Evolutionary conservation across 2,113 vertebrate species (phyloP), one percentile per base, ranked within the genome.

Genomic region (Regulus satrapa): DNA sequence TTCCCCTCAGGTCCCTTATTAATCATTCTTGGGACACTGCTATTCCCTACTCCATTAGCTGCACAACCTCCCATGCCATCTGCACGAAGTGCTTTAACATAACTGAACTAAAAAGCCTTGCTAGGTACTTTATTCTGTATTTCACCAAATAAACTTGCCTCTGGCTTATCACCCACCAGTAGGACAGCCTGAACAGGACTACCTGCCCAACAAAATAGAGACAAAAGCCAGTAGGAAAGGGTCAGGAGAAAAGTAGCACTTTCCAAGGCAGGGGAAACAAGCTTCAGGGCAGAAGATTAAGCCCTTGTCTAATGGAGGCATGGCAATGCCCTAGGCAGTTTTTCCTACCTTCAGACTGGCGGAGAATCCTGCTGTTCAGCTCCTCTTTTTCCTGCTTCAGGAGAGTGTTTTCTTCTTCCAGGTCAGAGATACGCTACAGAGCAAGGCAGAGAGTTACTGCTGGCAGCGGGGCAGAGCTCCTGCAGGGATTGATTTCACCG

Each of bases 381-480:
- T 98, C 98, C 38, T 99, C 99, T 91, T 99, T 99, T 83, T 99
- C 98, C 40, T 97, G 97, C 97, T 99, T 99, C 94, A 99, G 95
- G 67, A 99, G 88, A 4, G 96, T 24, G 4, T 99, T 99, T 88
- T 99, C 99, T 36, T 89, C 97, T 97, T 99, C 98, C 97, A 99
- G 97, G 91, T 99, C 98, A 2, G 98, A 94, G 76, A 99, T 98
- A 25, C 98, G 97, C 99, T 99, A 51, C 0, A 6, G 80, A 92
- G 69, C 28, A 85, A 89, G 54, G 56, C 21, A 82, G 69, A 73
- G 68, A 20, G 49, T 94, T 59, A 95, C 21, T 23, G 62, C 26
- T 56, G 26, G 46, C 29, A 46, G 40, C 46, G 63, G 80, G 94
- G 62, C 64, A 77, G 58, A 31, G 58, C 74, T 36, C 64, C 54